Percentiles rank a stretch among this genome's conserved stretches.
Conservation (phyloP, 2,888 invertebrate genomes). For the Aleiodes alternator region DNA sequence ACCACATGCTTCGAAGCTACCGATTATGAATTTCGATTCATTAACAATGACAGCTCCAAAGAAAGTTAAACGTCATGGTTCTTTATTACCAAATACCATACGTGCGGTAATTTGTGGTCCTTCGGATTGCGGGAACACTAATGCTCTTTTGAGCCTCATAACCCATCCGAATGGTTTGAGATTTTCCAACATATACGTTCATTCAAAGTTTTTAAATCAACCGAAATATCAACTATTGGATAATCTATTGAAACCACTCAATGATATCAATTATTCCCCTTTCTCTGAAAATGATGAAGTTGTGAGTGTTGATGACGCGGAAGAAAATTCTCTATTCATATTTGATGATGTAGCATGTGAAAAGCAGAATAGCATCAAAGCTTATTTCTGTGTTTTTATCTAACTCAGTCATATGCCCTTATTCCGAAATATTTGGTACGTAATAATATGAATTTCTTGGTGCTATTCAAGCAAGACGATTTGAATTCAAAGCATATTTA, state of each 20-base stretch:
- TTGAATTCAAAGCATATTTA: conserved; percentile 52
- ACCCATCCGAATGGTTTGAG: conserved; percentile 50
- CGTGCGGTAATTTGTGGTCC: conserved; percentile 28
- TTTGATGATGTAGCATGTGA: too few relatives aligned
- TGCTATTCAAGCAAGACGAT: conserved; percentile 58
- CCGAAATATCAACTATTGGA: conserved; percentile 61
- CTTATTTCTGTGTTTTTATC: conserved; percentile 57
- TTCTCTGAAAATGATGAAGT: conserved; percentile 47
- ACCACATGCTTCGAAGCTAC: not conserved
- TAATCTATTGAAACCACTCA: conserved; percentile 54
- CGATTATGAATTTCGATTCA: not conserved
- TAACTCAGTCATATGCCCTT: conserved; percentile 56
- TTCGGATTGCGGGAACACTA: conserved; percentile 52
- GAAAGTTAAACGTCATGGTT: conserved; percentile 11
- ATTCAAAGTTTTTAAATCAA: conserved; percentile 64
- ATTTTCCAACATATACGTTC: conserved; percentile 53
- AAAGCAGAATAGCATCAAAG: conserved; percentile 42
- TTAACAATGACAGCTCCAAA: not conserved
- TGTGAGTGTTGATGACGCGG: too few relatives aligned
- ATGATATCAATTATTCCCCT: conserved; percentile 58
- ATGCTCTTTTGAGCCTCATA: conserved; percentile 49
- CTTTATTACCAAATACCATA: conserved; percentile 7
- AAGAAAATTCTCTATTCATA: too few relatives aligned
- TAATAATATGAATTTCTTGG: conserved; percentile 57
- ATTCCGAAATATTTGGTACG: conserved; percentile 57